Evolutionary conservation across 2,113 vertebrate species (phyloP).

Genomic region (Kryptolebias marmoratus): DNA sequence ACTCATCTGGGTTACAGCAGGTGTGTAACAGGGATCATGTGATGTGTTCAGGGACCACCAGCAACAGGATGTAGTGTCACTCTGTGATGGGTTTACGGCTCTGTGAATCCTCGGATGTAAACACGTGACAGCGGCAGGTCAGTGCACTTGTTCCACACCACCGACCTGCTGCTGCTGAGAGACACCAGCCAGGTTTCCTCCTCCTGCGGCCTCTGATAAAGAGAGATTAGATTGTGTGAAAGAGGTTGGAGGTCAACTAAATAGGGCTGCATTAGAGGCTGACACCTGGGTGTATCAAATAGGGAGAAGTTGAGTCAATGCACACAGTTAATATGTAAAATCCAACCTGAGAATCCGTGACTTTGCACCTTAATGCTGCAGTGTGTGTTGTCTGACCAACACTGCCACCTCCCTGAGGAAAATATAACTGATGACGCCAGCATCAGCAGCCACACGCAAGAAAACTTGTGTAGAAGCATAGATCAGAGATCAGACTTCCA

Average conservation of each 20-base stretch:
- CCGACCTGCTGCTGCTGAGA: constrained; percentile 36
- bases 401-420: constrained; percentile 93
- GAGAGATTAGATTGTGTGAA: constrained; percentile 31
- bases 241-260: constrained; percentile 68
- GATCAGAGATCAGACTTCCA: neutral
- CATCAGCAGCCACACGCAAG: neutral
- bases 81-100: constrained; percentile 26
- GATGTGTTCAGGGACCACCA: neutral
- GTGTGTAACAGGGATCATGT: constrained; percentile 40
- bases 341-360: constrained; percentile 10
- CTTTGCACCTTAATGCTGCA: neutral
- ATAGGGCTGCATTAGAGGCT: constrained; percentile 28
- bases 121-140: constrained; percentile 20
- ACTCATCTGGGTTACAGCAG: constrained; percentile 26
- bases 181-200: constrained; percentile 16
- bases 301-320: constrained; percentile 44
- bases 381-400: constrained; percentile 81
- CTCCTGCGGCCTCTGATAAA: constrained; percentile 45
- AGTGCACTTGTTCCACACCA: constrained; percentile 52
- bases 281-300: constrained; percentile 28
- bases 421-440: constrained; percentile 57
- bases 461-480: neutral
- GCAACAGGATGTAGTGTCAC: neutral
- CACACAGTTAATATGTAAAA: neutral
- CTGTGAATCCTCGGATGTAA: neutral